phyloP scores from a whole-genome alignment of 2,797 vertebrate species.

The Sebastes matsubarae region DNA sequence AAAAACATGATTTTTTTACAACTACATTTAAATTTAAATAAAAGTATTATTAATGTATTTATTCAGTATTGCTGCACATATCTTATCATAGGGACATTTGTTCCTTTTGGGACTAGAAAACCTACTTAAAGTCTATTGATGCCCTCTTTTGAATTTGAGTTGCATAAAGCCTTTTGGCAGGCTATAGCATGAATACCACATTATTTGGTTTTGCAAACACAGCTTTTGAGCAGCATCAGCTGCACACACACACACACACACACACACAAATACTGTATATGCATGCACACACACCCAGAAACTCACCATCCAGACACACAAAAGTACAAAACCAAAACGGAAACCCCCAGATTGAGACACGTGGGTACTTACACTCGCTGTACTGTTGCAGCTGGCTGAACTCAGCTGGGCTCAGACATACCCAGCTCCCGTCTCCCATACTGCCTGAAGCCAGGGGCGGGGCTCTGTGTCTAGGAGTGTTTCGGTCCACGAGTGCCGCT shows the following conservation, averaged over 20 bases:
- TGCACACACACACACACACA: neutral
- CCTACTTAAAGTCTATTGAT: neutral
- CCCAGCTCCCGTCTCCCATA: constrained; percentile 89
- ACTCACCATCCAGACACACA: neutral
- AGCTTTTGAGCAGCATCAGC: neutral
- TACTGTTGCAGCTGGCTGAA: constrained; percentile 94
- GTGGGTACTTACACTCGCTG: constrained; percentile 90
- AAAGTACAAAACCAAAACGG: neutral
- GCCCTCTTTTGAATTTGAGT: neutral
- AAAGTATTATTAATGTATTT: neutral
- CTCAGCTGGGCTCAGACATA: constrained; percentile 90
- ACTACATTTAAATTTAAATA: neutral
- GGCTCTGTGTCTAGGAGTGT: neutral
- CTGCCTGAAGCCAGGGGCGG: constrained; percentile 41
- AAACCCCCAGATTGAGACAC: neutral
- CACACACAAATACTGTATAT: neutral
- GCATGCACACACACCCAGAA: neutral
- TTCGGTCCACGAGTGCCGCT: constrained; percentile 1
- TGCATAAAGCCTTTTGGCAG: neutral
- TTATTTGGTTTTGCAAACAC: constrained; percentile 23
- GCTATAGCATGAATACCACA: neutral
- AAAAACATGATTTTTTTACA: neutral
- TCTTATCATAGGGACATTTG: neutral
- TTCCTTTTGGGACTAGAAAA: neutral
- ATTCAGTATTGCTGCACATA: neutral